Base-by-base conservation (phyloP, 2,888 invertebrate species). In the Chalcosyrphus nemorum region DNA sequence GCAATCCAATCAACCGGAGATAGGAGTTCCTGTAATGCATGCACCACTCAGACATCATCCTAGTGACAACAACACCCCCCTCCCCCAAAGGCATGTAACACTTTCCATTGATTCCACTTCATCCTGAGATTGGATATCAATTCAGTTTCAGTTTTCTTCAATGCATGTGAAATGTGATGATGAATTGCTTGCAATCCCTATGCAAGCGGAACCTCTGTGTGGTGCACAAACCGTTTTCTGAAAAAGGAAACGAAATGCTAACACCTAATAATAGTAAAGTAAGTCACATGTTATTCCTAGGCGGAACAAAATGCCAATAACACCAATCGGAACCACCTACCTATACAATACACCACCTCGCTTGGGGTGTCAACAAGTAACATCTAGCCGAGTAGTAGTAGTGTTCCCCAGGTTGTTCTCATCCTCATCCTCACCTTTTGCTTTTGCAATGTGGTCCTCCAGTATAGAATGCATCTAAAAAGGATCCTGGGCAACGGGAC, bases 171-270 rank as follows among this genome's bases (percentile, higher is more conserved):
- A 84, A 74, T 74, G 50, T 68, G 65, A 52, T 65, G 70, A 84
- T 70, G 74, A 75, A 70, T 84, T 65, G 56, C 27, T 74, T 21
- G 68, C 47, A 54, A 56, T 68, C 24, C 27, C 19, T 32, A n/a
- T 15, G 19, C 13, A 19, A 15, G 38, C 27, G 2, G 15, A 24
- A 19, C 29, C 19, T n/a, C 17, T 11, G 29, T 11, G 29, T 19
- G 9, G 19, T 45, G 24, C 17, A 27, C 45, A 27, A 27, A 47
- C 1, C 11, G 29, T 41, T 11, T 15, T 74, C 52, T 56, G n/a
- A 77, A 77, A 82, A 77, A 77, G 84, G 84, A 84, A 84, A 84
- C 80, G 84, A 75, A 84, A 84, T 78, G 70, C 84, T 74, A 84
- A 84, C 84, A 78, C 78, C 78, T 84, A 75, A 84, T 84, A 80